Evolutionary conservation across 2,113 vertebrate genomes (phyloP).

Genomic region (Oryctolagus cuniculus): DNA sequence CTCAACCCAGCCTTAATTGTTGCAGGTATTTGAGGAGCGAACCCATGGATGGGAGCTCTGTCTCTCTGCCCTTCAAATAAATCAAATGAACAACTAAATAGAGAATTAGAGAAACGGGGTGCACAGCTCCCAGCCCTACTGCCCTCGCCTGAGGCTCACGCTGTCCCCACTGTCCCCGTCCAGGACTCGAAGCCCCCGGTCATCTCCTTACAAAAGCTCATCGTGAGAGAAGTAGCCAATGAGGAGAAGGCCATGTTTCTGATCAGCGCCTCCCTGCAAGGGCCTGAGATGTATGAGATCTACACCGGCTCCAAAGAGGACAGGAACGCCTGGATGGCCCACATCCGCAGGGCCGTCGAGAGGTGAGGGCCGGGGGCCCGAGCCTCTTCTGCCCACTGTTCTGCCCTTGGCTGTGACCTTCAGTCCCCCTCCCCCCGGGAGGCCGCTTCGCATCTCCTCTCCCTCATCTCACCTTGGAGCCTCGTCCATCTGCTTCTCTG

Average conservation of each 20-base stretch:
- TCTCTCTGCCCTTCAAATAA: no score
- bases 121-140: no score
- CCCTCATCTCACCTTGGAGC: background rate
- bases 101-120: no score
- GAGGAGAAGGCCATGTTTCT: slow-evolving; percentile 99
- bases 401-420: background rate
- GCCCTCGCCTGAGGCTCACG: no score
- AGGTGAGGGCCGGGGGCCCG: slow-evolving; percentile 85
- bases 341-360: slow-evolving; percentile 95
- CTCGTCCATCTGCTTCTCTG: background rate
- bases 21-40: no score
- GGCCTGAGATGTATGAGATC: slow-evolving; percentile 99
- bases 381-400: background rate
- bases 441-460: background rate
- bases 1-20: no score
- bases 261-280: slow-evolving; percentile 95
- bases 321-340: slow-evolving; percentile 95
- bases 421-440: background rate
- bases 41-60: no score
- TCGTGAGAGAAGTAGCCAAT: slow-evolving; percentile 97
- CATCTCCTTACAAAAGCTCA: slow-evolving; percentile 96
- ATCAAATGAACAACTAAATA: no score
- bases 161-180: background rate
- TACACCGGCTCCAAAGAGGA: slow-evolving; percentile 96
- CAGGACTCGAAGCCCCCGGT: slow-evolving; percentile 97